phyloP scores from a whole-genome alignment of 2,113 vertebrate genomes.

The Solea senegalensis region DNA sequence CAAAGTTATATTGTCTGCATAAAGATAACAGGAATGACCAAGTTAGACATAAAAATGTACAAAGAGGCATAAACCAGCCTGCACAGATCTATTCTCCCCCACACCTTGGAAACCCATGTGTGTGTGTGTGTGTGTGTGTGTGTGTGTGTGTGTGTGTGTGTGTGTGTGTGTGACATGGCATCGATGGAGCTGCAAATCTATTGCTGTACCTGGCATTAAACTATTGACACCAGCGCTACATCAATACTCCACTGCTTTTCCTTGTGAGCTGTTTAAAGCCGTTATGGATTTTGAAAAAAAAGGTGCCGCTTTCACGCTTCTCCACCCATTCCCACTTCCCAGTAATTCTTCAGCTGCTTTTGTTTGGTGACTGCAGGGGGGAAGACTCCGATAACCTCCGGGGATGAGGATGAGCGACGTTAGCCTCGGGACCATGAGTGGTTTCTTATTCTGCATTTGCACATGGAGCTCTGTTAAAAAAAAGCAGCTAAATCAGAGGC shows the following conservation, averaged over 20 bases:
- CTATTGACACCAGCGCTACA: slow-evolving; percentile 21
- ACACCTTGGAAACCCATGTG: slow-evolving; percentile 2
- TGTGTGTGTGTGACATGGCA: neutral
- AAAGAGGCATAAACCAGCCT: neutral
- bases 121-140: neutral
- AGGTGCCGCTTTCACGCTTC: slow-evolving; percentile 48
- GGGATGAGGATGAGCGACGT: slow-evolving; percentile 28
- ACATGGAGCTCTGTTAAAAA: slow-evolving; percentile 30
- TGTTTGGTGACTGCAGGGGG: slow-evolving; percentile 33
- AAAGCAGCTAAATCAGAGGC: slow-evolving; percentile 16
- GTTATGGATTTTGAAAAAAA: slow-evolving; percentile 24
- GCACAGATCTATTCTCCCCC: slow-evolving; percentile 14
- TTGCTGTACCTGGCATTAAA: slow-evolving; percentile 33
- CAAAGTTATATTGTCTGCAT: neutral
- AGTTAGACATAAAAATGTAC: slow-evolving; percentile 3
- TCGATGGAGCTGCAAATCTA: slow-evolving; percentile 19
- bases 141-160: neutral
- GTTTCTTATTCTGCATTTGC: neutral
- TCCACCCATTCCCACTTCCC: slow-evolving; percentile 49
- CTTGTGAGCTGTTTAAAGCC: slow-evolving; percentile 46
- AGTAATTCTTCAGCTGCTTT: slow-evolving; percentile 39
- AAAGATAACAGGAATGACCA: neutral
- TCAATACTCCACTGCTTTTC: slow-evolving; percentile 30
- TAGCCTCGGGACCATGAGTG: slow-evolving; percentile 21
- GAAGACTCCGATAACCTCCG: slow-evolving; percentile 34